Evolutionary conservation across 2,888 invertebrate species (phyloP), one percentile per base, ranked within the genome.

Genomic region (Entomobrya proxima): DNA sequence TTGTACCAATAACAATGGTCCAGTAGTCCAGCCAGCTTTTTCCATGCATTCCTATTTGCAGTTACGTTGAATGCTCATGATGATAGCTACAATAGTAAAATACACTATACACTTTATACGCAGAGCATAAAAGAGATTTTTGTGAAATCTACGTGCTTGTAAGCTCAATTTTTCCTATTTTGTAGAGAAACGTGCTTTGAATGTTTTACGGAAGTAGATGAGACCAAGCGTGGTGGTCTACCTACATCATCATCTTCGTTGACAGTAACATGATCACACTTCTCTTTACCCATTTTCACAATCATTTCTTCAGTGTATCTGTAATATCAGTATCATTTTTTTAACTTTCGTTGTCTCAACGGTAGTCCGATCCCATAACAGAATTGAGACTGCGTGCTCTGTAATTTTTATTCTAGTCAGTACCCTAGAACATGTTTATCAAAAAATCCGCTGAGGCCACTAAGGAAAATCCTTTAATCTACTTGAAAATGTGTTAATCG

Each of bases 121-220:
- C n/a, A n/a, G n/a, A n/a, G n/a, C n/a, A 13, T 9, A 5, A 40
- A 58, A 58, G 76, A 55, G 76, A 76, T 76, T 76, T 76, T 76
- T 58, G 40, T 4, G 24, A 58, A 58, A 35, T n/a, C 24, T 55
- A 76, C 76, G 76, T 76, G 76, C 76, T 24, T 30, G 64, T 37
- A 47, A 52, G 69, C 79, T 79, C 67, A 79, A 80, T 72, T 80
- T 80, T 72, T 18, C 69, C 80, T 24, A 72, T 80, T 80, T 72
- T 58, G 21, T 7, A 40, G 44, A 9, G n/a, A 40, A 55, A 80
- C 80, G 80, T 80, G 80, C 40, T 13, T 44, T n/a, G 80, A 80
- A 80, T 80, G 40, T 67, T 69, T 24, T 13, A 52, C 15, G n/a
- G n/a, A n/a, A 72, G 15, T 72, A 47, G 55, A 55, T 72, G 80